Base-by-base conservation (phyloP, 64 coral and sea anemone genomes). In the Cladopsammia gracilis region DNA sequence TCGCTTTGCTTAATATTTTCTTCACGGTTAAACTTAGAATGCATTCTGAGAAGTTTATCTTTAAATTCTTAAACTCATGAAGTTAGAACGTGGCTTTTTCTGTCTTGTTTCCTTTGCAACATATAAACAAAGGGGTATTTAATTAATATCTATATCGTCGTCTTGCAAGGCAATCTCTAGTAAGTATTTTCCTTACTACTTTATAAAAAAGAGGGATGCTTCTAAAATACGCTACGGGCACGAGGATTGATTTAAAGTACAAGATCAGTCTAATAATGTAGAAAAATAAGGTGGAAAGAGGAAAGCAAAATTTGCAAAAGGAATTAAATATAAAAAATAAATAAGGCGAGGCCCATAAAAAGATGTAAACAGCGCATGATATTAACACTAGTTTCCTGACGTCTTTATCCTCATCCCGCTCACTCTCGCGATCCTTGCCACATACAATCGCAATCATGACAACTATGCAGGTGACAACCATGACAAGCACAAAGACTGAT, bases 311-410 rank as follows among this genome's bases (percentile, higher is more conserved):
- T 7, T 47, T 58, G 46, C 91, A 93, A 8, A 93, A 62, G 10
- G 43, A 75, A 70, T 65, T 87, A 70, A 86, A 93, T 3, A 71
- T 87, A 19, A 93, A 87, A 59, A 65, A 57, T 4, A 51, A n/a
- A 75, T 87, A 87, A 6, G 91, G 91, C 24, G 87, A 79, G 57
- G 50, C 62, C 91, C 91, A 93, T 76, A 64, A 43, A 2, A 93
- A 53, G 34, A 93, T 67, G 16, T 76, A 87, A 10, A 93, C 62
- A 79, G 84, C 16, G 16, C 50, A 86, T 15, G 84, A 48, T 25
- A 60, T 54, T 7, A 93, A 86, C 8, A 93, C 48, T 3, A 71
- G 87, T 19, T 58, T 74, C 52, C 24, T 53, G 14, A 88, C 10
- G 24, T 72, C 62, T 19, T 58, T 73, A n/a, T 88, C 68, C 20